Evolutionary conservation across 2,113 vertebrate species (phyloP).

Genomic region (Daboia siamensis): DNA sequence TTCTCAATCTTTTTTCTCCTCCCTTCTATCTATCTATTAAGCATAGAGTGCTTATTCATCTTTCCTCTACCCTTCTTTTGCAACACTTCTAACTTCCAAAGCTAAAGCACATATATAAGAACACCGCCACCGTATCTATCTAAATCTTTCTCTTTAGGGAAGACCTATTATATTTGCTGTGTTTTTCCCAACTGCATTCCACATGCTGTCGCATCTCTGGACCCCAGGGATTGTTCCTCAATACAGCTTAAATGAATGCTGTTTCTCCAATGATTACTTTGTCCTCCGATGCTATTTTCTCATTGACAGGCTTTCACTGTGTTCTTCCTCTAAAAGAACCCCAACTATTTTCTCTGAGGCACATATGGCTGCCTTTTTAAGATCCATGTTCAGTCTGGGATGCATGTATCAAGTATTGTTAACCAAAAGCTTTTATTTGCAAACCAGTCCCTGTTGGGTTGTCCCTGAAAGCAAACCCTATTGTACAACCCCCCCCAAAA

Average conservation of each 20-base stretch:
- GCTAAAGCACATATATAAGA: not conserved
- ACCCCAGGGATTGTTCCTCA: not conserved
- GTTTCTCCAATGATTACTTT: not conserved
- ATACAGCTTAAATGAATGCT: not conserved
- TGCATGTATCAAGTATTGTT: not conserved
- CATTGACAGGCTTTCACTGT: not conserved
- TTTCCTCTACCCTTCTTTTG: not conserved
- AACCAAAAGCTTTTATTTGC: not conserved
- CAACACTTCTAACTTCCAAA: not conserved
- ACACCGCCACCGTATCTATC: not conserved
- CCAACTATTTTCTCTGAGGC: not conserved
- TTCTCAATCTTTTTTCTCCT: not conserved
- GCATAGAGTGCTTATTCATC: not conserved
- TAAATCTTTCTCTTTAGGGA: not conserved
- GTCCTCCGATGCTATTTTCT: not conserved
- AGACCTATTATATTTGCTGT: not conserved
- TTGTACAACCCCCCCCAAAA: not conserved
- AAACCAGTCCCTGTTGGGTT: not conserved
- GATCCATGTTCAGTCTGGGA: not conserved
- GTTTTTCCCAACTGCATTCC: not conserved
- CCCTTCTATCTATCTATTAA: not conserved
- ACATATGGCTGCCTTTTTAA: not conserved
- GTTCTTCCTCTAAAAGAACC: not conserved
- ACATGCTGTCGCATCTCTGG: not conserved
- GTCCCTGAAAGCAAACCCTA: not conserved